phyloP scores from a whole-genome alignment of 2,797 vertebrate genomes.

The Channa striata region DNA sequence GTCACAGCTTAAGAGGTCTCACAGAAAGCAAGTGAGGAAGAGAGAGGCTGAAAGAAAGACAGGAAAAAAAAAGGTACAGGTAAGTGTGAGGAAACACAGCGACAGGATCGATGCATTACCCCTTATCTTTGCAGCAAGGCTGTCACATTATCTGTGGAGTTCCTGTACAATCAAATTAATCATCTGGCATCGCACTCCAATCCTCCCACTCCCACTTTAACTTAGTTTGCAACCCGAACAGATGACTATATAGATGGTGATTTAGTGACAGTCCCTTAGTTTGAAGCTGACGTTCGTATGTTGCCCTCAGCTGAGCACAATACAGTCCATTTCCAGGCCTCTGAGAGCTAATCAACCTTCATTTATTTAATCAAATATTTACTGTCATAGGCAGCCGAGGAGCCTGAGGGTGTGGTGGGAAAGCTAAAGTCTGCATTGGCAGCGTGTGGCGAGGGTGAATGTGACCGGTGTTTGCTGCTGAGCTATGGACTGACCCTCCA shows the following conservation, averaged over 20 bases:
- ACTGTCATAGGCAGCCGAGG: conserved; percentile 66
- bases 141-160: conserved; percentile 72
- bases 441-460: conserved; percentile 72
- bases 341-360: conserved; percentile 74
- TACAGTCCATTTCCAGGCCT: conserved; percentile 47
- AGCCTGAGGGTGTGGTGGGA: conserved; percentile 63
- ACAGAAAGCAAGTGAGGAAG: conserved; percentile 72
- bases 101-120: conserved; percentile 64
- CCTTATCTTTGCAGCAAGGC: conserved; percentile 63
- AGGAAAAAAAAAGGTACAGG: conserved; percentile 64
- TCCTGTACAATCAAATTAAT: conserved; percentile 76
- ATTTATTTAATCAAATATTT: conserved; percentile 83
- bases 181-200: conserved; percentile 59
- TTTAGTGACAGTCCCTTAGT: conserved; percentile 66
- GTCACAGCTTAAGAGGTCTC: conserved; percentile 87
- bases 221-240: conserved; percentile 69
- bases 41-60: conserved; percentile 52
- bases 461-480: conserved; percentile 71
- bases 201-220: conserved; percentile 64
- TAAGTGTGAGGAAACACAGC: conserved; percentile 57
- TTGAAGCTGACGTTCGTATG: conserved; percentile 56
- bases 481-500: conserved; percentile 78
- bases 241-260: conserved; percentile 67
- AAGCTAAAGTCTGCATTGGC: conserved; percentile 50
- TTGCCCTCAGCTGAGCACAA: conserved; percentile 48